Conservation (phyloP, 2,113 vertebrate species). For the Cardinalis cardinalis region DNA sequence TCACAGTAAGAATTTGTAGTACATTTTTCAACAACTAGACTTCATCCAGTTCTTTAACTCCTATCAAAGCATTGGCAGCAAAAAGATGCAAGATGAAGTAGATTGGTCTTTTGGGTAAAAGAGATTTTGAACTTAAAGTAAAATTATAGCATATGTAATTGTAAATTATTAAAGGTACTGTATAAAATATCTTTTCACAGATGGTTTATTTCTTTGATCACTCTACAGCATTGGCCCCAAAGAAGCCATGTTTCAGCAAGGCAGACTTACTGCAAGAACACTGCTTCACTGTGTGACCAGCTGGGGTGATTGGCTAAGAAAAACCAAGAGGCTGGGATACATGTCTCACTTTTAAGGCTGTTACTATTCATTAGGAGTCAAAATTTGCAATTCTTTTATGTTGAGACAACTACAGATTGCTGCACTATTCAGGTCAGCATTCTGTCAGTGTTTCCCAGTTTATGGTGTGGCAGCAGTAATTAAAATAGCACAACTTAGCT, state of each 20-base stretch:
- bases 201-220: not conserved
- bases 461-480: not conserved
- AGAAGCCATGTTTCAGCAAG: not conserved
- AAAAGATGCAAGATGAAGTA: not conserved
- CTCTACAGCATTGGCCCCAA: not conserved
- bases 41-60: not conserved
- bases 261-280: not conserved
- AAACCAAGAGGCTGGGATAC: not conserved
- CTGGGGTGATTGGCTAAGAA: fast-evolving
- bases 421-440: not conserved
- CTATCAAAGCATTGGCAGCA: not conserved
- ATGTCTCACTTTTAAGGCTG: not conserved
- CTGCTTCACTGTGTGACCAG: not conserved
- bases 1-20: not conserved
- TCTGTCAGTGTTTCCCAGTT: not conserved
- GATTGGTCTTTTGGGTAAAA: not conserved
- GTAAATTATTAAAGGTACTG: not conserved
- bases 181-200: not conserved
- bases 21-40: not conserved
- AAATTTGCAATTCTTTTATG: not conserved
- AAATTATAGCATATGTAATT: not conserved
- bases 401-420: not conserved
- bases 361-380: not conserved
- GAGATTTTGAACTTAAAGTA: not conserved
- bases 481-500: not conserved